Evolutionary conservation across 2,797 vertebrate genomes (phyloP), one percentile per base, ranked within the genome.

Genomic region (Morus bassanus): DNA sequence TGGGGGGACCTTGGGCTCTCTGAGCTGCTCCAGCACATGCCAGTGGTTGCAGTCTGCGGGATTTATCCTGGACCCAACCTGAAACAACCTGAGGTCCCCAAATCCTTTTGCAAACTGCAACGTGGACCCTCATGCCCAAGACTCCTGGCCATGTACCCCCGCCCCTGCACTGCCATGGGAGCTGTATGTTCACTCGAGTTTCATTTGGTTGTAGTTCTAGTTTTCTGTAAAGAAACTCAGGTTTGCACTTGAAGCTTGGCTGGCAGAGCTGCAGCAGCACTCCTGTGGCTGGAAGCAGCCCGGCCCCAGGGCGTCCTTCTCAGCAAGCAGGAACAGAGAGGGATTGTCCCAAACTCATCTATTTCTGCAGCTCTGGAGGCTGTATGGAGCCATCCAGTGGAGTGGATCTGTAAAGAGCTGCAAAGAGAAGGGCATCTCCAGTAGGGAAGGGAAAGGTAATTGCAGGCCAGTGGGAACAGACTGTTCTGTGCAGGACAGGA

Each of bases 101-200:
- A 84, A 41, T 63, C 9, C 3, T 65, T 75, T 8, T 51, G 14
- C 53, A 64, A 88, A 60, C 30, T 70, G 33, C 18, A 70, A 0
- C 1, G 2, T 10, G 12, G 13, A 28, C 23, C 28, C 24, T 65
- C 3, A 1, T 35, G 18, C 16, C 56, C 0, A 3, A 78, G 37
- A 50, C 33, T 74, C 39, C 19, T 54, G 63, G 18, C 69, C 11
- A 2, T 3, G 0, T 50, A 12, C 18, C 56, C 12, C 33, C 33
- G 6, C 11, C 59, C 41, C 48, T 27, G 75, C 2, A 1, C 60
- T 69, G 24, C 35, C 35, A 10, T 1, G 2, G 65, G 33, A 91
- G 8, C 51, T 33, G 25, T 0, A 0, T 2, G 2, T 57, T 63
- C 0, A 0, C 28, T 79, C 0, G 0, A 16, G 11, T 76, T 73